Base-by-base conservation (phyloP, 2,797 vertebrate species). In the Aplochiton taeniatus region DNA sequence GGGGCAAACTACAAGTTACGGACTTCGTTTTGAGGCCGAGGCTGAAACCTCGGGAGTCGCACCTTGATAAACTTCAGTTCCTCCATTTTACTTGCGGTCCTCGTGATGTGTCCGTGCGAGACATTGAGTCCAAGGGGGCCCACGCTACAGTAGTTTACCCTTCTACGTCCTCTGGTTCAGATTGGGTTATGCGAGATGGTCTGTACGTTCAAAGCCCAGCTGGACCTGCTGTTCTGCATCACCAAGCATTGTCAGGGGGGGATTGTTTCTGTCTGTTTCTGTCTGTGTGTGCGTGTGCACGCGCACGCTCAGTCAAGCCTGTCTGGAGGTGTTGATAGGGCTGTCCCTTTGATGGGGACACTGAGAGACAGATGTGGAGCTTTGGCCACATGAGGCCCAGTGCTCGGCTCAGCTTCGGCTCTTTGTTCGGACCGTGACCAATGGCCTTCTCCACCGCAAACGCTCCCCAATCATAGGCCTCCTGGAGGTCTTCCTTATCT, bases 351-450 rank as follows among this genome's bases (percentile, higher is more conserved):
- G 60, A 75, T 57, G 43, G 1, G 7, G 58, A 76, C 60, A 19
- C 41, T 13, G 11, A 20, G 12, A 69, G 64, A 69, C 66, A 16
- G 59, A 75, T 18, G 9, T 46, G 42, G 9, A 50, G 1, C 44
- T 46, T 16, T 9, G 41, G 57, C 57, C 43, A 42, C 41, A 41
- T 11, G 9, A 19, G 44, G 4, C 18, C 4, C 31, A 31, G 31
- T 31, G 12, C 54, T 18, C 20, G 10, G 43, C 10, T 17, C 31
- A 6, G 31, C 31, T 11, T 47, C 58, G 46, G 44, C 18, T 48
- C 49, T 58, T 43, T 62, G 44, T 65, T 31, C 16, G 61, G 13
- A 66, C 46, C 31, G 9, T 78, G 76, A 84, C 79, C 67, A 79
- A 83, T 79, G 65, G 41, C 55, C 66, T 81, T 58, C 49, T 66